phyloP scores from a whole-genome alignment of 2,888 invertebrate genomes.

The Heliconius charithonia region DNA sequence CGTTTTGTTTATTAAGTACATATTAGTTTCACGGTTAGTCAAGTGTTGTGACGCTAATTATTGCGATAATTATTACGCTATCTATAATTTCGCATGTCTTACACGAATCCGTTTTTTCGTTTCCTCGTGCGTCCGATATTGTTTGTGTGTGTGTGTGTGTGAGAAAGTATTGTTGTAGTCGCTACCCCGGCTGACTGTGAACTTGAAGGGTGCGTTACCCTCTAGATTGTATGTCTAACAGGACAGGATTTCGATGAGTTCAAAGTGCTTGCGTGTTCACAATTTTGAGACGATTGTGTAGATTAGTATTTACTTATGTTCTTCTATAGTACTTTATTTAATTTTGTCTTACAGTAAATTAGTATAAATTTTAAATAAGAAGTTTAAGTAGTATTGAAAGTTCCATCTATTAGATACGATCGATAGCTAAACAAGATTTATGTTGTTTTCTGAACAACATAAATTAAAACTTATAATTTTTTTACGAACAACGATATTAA shows the following conservation, averaged over 20 bases:
- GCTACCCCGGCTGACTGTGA: conserved; percentile 73
- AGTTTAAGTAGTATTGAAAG: neutral
- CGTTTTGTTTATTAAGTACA: neutral
- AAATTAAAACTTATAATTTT: neutral
- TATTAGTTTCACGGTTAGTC: neutral
- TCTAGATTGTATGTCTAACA: conserved; percentile 49
- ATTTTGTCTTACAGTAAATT: neutral
- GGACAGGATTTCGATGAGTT: conserved; percentile 28
- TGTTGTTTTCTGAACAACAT: neutral
- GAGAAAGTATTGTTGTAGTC: conserved; percentile 52
- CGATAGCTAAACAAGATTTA: too few species aligned
- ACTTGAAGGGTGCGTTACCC: conserved; percentile 82
- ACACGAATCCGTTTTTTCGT: conserved; percentile 35
- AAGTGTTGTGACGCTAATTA: neutral
- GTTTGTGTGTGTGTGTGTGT: conserved; percentile 60
- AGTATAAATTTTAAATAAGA: neutral
- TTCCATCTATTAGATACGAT: neutral
- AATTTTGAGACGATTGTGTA: neutral
- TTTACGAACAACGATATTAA: neutral
- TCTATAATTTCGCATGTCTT: conserved; percentile 40
- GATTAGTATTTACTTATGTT: neutral
- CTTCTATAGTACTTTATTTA: neutral
- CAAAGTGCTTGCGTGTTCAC: conserved; percentile 16
- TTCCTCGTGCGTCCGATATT: conserved; percentile 52
- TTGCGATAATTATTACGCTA: neutral